Base-by-base conservation (phyloP, 1,140 invertebrate species). In the Lepidurus packardi region DNA sequence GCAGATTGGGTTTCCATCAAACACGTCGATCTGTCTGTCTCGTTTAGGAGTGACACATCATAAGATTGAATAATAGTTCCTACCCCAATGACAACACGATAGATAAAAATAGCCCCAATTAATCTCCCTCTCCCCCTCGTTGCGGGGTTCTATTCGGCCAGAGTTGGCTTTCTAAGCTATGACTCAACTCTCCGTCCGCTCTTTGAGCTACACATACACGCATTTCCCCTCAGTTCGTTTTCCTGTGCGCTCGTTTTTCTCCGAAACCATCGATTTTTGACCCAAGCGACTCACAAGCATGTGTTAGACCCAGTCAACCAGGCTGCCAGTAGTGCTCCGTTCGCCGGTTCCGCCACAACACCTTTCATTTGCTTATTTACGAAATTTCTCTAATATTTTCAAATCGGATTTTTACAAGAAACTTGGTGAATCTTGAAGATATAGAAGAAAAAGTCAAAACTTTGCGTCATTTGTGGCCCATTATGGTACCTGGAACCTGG, bases 41-140 rank as follows among this genome's bases (percentile, higher is more conserved):
- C 21, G 53, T 1, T 65, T 21, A 16, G 13, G 53, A 65, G 53
- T 65, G 53, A 65, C 53, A 65, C 53, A 65, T 65, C 53, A 65
- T 65, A 65, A 65, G 53, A 65, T 65, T 65, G 53, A 65, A 65
- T 65, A 65, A 65, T 65, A 65, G 53, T 65, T 65, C 53, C 21
- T n/a, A 65, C 53, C 53, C 53, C 53, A 65, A 65, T 65, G 53
- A 21, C 53, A 65, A 65, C 53, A 65, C 53, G 53, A 65, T 65
- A 65, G 53, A 65, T 65, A 65, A 65, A 65, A 9, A 65, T 65
- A 65, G 53, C 21, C 53, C 13, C 53, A 65, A 65, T 65, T 65
- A 65, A 65, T 65, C 53, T 65, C 53, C 53, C 53, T 65, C 53
- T 65, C 21, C 53, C 16, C 53, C 53, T 65, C 53, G 16, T 65